These are phyloP conservation scores for Gymnocypris eckloni DNA, from an alignment of 2,797 vertebrate genomes.

Conservation along the genomic window DNA sequence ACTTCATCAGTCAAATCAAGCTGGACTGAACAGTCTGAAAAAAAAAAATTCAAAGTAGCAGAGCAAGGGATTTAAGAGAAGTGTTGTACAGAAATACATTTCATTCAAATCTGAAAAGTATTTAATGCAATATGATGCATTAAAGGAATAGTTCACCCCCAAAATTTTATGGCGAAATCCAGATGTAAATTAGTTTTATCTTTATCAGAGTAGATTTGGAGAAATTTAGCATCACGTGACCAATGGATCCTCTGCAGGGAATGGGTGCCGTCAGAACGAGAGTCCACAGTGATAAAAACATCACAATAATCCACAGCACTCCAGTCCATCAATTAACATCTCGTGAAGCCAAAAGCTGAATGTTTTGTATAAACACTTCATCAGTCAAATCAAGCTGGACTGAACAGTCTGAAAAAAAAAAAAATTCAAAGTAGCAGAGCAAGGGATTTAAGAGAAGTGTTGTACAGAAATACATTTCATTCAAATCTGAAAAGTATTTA, in stretches of 20 bases:
- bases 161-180: too few relatives aligned
- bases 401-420: background rate
- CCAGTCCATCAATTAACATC: background rate
- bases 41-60: background rate
- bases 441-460: background rate
- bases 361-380: background rate
- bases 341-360: background rate
- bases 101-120: background rate
- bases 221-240: background rate
- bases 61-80: background rate
- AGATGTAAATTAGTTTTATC: background rate
- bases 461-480: background rate
- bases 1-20: slow-evolving; percentile 25
- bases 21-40: background rate
- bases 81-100: background rate
- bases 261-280: background rate
- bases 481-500: background rate
- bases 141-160: background rate
- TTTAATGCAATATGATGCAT: background rate
- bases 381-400: slow-evolving; percentile 7
- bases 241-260: background rate
- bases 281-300: background rate
- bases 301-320: background rate
- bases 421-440: background rate
- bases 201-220: background rate